Percentiles rank a stretch among this genome's conserved stretches.
These are phyloP conservation scores for Drosophila sturtevanti DNA, from an alignment of 1,140 invertebrate genomes.

Conservation along the genomic window DNA sequence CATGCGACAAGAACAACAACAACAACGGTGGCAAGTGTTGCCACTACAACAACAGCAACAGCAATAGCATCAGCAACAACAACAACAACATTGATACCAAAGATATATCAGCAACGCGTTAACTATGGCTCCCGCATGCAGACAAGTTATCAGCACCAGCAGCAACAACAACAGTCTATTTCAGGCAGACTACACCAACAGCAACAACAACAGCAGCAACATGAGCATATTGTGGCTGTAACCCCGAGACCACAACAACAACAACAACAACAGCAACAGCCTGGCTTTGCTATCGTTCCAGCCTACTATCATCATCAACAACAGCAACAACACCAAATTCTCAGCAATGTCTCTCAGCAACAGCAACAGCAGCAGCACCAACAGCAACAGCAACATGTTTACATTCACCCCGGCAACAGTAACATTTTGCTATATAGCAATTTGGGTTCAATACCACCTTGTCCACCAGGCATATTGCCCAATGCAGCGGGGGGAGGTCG, in stretches of 20 bases:
- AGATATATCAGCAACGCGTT: slow-evolving; percentile 63
- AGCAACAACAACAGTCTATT: slow-evolving; percentile 49
- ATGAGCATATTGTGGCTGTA: slow-evolving; percentile 59
- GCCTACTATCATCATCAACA: slow-evolving; percentile 61
- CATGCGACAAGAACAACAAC: slow-evolving; percentile 72
- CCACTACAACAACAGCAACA: slow-evolving; percentile 42
- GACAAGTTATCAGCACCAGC: slow-evolving; percentile 54
- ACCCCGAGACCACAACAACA: slow-evolving; percentile 52
- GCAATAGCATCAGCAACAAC: slow-evolving; percentile 36
- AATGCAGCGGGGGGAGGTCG: slow-evolving; percentile 46
- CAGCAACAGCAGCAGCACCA: slow-evolving; percentile 58
- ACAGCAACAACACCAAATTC: slow-evolving; percentile 60
- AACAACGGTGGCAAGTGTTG: slow-evolving; percentile 50
- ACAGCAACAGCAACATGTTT: slow-evolving; percentile 64
- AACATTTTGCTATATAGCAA: slow-evolving; percentile 76
- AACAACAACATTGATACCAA: slow-evolving; percentile 61
- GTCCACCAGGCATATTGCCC: slow-evolving; percentile 66
- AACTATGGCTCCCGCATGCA: slow-evolving; percentile 48
- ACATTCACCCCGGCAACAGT: slow-evolving; percentile 66
- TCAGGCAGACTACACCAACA: slow-evolving; percentile 41
- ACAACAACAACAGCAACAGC: slow-evolving; percentile 43
- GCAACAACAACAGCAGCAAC: slow-evolving; percentile 55
- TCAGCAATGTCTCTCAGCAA: slow-evolving; percentile 59
- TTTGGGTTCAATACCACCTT: slow-evolving; percentile 69
- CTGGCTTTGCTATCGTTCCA: slow-evolving; percentile 45